Evolutionary conservation across 2,797 vertebrate species (phyloP), one percentile per base, ranked within the genome.

Genomic region (Enteromius viviparus): DNA sequence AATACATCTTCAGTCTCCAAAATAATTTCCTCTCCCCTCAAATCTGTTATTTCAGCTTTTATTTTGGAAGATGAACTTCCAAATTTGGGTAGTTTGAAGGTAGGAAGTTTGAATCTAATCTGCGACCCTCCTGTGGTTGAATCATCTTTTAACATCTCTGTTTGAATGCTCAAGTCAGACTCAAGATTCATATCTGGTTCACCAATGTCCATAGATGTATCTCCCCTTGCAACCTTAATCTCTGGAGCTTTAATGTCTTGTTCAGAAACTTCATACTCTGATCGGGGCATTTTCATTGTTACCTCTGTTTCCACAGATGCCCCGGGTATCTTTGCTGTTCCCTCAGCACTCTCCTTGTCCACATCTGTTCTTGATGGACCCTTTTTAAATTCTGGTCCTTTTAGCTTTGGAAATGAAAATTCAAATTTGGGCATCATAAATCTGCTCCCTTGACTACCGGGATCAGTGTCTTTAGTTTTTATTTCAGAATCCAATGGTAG

Each of bases 81-180:
- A 86, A 90, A 89, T 87, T 89, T 91, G 1, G 90, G 86, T 58
- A 85, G 45, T 77, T 82, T 82, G 7, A 87, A 82, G 51, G 81
- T 53, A 12, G 85, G 85, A 47, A 88, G 72, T 88, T 87, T 89
- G 64, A 84, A 87, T 76, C 80, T 86, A 23, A 70, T 68, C 66
- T 84, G 77, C 7, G 88, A 83, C 3, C 76, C 9, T 76, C 69
- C 69, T n/a, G 29, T 62, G 11, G 68, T 42, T 69, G 71, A 17
- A 23, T 79, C 58, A 0, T 85, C 86, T 81, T 78, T 76, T 76
- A 15, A 0, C n/a, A 85, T 69, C 12, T 47, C 40, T 34, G 47
- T 80, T 80, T 85, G 64, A 42, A 69, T 19, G 58, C 53, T 62
- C 12, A 74, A 15, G 40, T 82, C 53, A 4, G 55, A 23, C 15